phyloP scores from a whole-genome alignment of 1,140 invertebrate genomes.

The Steinernema khuongi region DNA sequence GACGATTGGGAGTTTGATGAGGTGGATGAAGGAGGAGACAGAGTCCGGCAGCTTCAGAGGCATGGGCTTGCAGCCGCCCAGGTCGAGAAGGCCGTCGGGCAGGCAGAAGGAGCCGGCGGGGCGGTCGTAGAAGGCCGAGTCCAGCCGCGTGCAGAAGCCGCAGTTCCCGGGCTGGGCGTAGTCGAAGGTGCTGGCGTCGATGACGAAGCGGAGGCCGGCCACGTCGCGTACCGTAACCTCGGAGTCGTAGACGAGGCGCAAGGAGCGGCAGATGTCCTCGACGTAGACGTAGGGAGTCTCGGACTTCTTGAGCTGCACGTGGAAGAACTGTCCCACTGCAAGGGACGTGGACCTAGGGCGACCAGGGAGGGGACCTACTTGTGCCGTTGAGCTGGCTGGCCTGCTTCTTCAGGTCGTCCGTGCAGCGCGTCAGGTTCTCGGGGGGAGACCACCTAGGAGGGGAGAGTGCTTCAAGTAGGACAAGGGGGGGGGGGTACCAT shows the following conservation, averaged over 20 bases:
- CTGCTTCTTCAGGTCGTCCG: neutral
- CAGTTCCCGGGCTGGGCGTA: neutral
- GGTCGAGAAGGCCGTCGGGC: constrained; percentile 27
- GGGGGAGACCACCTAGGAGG: neutral
- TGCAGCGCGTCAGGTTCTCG: neutral
- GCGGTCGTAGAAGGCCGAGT: constrained; percentile 11
- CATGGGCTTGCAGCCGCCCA: constrained; percentile 23
- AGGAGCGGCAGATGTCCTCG: constrained; percentile 28
- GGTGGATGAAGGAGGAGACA: neutral
- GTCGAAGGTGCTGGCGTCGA: neutral
- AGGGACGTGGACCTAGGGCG: neutral
- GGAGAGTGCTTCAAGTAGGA: neutral
- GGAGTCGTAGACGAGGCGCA: constrained; percentile 17
- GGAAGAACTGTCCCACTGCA: constrained; percentile 33
- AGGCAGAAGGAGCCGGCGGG: constrained; percentile 18
- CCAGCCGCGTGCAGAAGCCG: neutral
- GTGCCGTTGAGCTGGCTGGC: neutral
- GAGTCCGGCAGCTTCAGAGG: neutral
- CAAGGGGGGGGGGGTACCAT: neutral
- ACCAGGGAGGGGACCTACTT: neutral
- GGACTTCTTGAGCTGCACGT: constrained; percentile 23
- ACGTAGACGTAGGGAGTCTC: constrained; percentile 24
- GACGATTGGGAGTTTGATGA: constrained; percentile 20
- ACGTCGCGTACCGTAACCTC: constrained; percentile 29
- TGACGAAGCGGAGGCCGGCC: constrained; percentile 30